Base-by-base conservation (phyloP, 2,797 vertebrate species). In the Falco biarmicus region DNA sequence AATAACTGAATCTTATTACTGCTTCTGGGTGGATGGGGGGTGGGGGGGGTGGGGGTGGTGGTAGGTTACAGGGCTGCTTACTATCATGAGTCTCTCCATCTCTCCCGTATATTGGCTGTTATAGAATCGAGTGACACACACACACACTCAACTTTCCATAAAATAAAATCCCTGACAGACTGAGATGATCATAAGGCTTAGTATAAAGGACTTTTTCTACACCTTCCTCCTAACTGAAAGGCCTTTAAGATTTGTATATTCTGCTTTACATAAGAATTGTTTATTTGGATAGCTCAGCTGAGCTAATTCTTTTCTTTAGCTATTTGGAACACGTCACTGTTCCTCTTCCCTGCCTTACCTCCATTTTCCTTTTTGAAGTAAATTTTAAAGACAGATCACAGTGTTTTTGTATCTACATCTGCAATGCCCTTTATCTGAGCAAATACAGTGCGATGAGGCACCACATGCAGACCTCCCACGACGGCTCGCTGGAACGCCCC, bases 401-500 rank as follows among this genome's bases (percentile, higher is more conserved):
- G 2, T 1, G 1, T 6, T 39, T 73, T 15, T 17, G 0, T 14
- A 18, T 2, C 22, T 80, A 14, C 10, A 15, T 12, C 34, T 39
- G 54, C 59, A 48, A n/a, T 6, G 3, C 25, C 13, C 34, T 68
- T 73, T 71, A 41, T 15, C 3, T 12, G 10, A n/a, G 47, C 2
- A 2, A 53, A 56, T 13, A n/a, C n/a, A 81, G 74, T 15, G 26
- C 43, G 61, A 39, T 1, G 0, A 43, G 25, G 32, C 7, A 7
- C 45, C 13, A n/a, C 10, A 24, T 0, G 1, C 53, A 53, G 48
- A 47, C 28, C 13, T 51, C 54, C n/a, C 6, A 6, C 10, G 39
- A 1, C 0, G 45, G 37, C 45, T 31, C 43, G 4, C 45, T 6
- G 10, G 19, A 43, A 41, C 6, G 0, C 11, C 20, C 32, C 45